phyloP scores from a whole-genome alignment of 2,797 vertebrate genomes.

The Ctenopoma multispine region DNA sequence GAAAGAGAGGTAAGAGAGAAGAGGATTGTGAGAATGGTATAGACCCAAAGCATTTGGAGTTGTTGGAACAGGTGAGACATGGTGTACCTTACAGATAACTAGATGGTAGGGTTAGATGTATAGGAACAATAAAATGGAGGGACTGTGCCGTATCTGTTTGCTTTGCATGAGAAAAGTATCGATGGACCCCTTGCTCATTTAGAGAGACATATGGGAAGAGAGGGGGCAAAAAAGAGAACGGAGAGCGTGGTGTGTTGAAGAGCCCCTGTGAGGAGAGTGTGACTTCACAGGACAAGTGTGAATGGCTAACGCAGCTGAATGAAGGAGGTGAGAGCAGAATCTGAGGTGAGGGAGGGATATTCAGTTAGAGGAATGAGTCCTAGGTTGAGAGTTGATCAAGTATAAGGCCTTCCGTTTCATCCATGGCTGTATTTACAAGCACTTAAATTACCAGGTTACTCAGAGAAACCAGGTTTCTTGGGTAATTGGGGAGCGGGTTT shows the following conservation, averaged over 20 bases:
- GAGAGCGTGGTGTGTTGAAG: conserved; percentile 52
- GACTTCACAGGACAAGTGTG: conserved; percentile 80
- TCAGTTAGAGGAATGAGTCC: conserved; percentile 47
- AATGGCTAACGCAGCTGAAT: conserved; percentile 75
- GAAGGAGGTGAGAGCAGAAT: conserved; percentile 69
- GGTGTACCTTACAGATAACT: conserved; percentile 26
- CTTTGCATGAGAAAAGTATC: conserved; percentile 56
- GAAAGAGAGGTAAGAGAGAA: too few relatives aligned
- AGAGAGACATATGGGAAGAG: conserved; percentile 42
- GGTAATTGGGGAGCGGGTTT: too few relatives aligned
- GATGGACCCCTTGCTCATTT: conserved; percentile 56
- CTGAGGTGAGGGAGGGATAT: conserved; percentile 58
- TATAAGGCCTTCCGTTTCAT: not conserved
- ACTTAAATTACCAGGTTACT: too few relatives aligned
- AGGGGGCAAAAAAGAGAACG: conserved; percentile 26
- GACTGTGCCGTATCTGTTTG: conserved; percentile 65
- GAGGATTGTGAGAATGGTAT: too few relatives aligned
- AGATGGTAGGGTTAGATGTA: conserved; percentile 48
- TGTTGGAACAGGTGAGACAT: conserved; percentile 20
- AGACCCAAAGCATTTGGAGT: not conserved
- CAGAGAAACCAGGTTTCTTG: too few relatives aligned
- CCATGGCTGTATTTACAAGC: too few relatives aligned
- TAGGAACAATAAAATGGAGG: conserved; percentile 44
- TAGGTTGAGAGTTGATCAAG: conserved; percentile 10
- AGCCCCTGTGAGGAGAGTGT: conserved; percentile 75